A percentile compares a stretch with the other conserved stretches of the same genome.
Conservation (phyloP, 2,888 invertebrate species). For the Melanostoma scalare region DNA sequence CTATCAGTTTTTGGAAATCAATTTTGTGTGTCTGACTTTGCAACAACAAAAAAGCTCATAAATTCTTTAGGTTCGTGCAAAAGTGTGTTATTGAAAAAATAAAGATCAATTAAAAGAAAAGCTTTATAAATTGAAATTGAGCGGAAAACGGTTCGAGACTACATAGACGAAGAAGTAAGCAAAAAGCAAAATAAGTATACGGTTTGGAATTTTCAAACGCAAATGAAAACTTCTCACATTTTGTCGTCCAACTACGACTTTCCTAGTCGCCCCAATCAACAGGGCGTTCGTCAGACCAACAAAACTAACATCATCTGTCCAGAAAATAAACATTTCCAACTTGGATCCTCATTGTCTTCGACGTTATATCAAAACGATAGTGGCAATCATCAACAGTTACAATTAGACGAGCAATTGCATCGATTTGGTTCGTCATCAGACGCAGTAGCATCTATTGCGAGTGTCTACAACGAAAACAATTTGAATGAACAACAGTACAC, state of each 20-base stretch:
- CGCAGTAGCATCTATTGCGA: conserved; percentile 21
- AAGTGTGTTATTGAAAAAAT: not conserved
- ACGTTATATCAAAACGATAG: conserved; percentile 61
- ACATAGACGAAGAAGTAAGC: conserved; percentile 40
- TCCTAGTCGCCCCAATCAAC: conserved; percentile 76
- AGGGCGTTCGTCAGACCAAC: conserved; percentile 74
- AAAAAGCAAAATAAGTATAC: conserved; percentile 53
- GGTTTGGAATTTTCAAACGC: conserved; percentile 70
- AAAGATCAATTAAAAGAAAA: conserved; percentile 4
- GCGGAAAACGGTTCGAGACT: conserved; percentile 20
- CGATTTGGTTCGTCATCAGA: conserved; percentile 44
- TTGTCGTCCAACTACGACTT: conserved; percentile 77
- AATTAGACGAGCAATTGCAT: conserved; percentile 52
- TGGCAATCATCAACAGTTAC: conserved; percentile 52
- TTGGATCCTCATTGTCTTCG: conserved; percentile 45
- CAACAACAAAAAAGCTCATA: conserved; percentile 13
- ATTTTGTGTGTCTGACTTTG: conserved; percentile 17
- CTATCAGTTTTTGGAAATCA: conserved; percentile 11
- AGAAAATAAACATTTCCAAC: conserved; percentile 52
- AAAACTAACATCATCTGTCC: conserved; percentile 66
- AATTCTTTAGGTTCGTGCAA: conserved; percentile 23
- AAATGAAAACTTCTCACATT: conserved; percentile 78
- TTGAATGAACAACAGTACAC: conserved; percentile 55
- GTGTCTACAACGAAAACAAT: conserved; percentile 53
- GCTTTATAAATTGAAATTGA: conserved; percentile 26